Evolutionary conservation across 2,888 invertebrate species (phyloP).

Genomic region (Mimas tiliae): DNA sequence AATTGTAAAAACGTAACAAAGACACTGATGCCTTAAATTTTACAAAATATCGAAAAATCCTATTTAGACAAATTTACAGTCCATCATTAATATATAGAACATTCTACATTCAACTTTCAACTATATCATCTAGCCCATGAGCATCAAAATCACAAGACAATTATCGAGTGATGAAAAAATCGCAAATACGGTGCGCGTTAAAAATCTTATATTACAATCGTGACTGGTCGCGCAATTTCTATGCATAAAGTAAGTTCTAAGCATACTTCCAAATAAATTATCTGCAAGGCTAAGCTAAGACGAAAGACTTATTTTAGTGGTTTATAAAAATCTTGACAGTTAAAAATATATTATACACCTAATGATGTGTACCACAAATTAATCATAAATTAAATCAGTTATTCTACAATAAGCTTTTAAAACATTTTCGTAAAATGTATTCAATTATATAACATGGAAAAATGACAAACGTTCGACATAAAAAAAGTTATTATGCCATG

Average conservation of each 20-base stretch:
- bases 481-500: not conserved
- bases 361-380: not conserved
- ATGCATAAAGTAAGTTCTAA: not conserved
- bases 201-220: slow-evolving; percentile 49
- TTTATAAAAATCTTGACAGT: not conserved
- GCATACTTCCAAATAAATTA: not conserved
- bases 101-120: slow-evolving; percentile 29
- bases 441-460: not conserved
- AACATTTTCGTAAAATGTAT: not conserved
- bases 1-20: slow-evolving; percentile 17
- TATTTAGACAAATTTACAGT: slow-evolving; percentile 15
- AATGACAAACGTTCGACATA: not conserved
- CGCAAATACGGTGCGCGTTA: slow-evolving; percentile 45
- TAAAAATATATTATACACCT: not conserved
- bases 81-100: slow-evolving; percentile 13
- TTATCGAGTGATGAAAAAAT: slow-evolving; percentile 39
- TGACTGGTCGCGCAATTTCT: slow-evolving; percentile 38
- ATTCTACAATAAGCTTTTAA: not conserved
- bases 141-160: not conserved
- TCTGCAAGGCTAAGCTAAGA: not conserved
- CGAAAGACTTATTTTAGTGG: not conserved
- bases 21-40: slow-evolving; percentile 11
- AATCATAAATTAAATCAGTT: not conserved
- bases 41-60: not conserved
- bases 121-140: not conserved